Conservation (phyloP, 2,797 vertebrate genomes). For the Enteromius anoplus region DNA sequence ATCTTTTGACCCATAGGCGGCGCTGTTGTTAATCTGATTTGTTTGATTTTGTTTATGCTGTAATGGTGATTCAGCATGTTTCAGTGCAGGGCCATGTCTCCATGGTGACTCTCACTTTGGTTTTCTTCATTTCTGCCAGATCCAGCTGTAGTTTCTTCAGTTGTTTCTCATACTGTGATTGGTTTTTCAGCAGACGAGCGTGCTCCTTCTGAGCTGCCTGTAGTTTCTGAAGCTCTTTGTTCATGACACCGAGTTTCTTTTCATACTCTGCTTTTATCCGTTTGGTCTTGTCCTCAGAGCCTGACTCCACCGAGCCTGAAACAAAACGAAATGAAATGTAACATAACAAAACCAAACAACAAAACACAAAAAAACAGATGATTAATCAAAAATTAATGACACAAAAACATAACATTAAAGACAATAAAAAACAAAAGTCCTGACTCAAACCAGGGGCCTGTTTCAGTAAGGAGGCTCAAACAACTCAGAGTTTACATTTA, state of each 20-base stretch:
- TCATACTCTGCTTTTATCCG: slow-evolving; percentile 94
- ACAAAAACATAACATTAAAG: too few species aligned
- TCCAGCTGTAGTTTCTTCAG: slow-evolving; percentile 94
- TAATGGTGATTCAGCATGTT: background rate
- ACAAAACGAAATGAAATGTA: background rate
- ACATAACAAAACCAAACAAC: too few species aligned
- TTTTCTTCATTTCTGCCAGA: slow-evolving; percentile 97
- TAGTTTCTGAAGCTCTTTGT: slow-evolving; percentile 93
- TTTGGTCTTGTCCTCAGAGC: slow-evolving; percentile 92
- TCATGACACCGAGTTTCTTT: slow-evolving; percentile 94
- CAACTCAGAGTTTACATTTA: too few species aligned
- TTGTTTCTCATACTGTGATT: slow-evolving; percentile 96
- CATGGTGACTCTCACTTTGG: slow-evolving; percentile 80
- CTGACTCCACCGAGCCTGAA: slow-evolving; percentile 89
- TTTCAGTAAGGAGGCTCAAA: too few species aligned
- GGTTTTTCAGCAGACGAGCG: slow-evolving; percentile 94
- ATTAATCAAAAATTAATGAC: too few species aligned
- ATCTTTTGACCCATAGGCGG: background rate
- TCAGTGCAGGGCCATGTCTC: background rate
- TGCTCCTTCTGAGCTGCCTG: slow-evolving; percentile 95
- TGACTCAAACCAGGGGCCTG: background rate
- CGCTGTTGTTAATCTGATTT: background rate
- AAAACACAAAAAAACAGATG: background rate
- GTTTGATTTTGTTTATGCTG: background rate
- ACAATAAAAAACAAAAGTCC: background rate